A percentile compares a stretch with the other conserved stretches of the same genome.
Evolutionary conservation across 2,888 invertebrate genomes (phyloP).

Genomic region (Cryptophagus acutangulus): DNA sequence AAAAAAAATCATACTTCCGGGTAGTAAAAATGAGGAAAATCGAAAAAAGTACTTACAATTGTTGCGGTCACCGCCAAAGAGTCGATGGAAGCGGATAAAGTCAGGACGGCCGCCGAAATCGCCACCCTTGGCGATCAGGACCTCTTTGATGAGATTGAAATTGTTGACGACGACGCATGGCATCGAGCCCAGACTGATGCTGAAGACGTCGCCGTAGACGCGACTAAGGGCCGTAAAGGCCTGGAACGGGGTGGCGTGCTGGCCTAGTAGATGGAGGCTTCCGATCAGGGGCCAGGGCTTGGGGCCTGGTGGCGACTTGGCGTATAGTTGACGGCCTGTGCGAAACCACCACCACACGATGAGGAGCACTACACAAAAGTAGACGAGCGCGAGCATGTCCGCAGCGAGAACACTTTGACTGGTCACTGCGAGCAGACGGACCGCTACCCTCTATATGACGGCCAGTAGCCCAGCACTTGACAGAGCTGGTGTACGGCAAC

Average conservation of each 20-base stretch:
- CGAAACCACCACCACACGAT: conserved; percentile 33
- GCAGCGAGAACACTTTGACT: conserved; percentile 36
- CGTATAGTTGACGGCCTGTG: conserved; percentile 22
- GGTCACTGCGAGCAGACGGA: conserved; percentile 42
- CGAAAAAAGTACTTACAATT: conserved; percentile 66
- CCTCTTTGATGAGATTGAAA: conserved; percentile 66
- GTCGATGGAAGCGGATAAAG: conserved; percentile 72
- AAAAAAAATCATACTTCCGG: conserved; percentile 6
- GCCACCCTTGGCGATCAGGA: conserved; percentile 72
- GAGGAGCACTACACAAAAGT: conserved; percentile 40
- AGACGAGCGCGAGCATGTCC: conserved; percentile 44
- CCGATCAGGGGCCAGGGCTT: conserved; percentile 65
- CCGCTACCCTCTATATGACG: conserved; percentile 47
- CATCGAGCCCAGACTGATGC: conserved; percentile 61
- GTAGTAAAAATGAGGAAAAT: neutral
- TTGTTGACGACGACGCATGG: conserved; percentile 73
- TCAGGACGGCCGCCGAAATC: conserved; percentile 80
- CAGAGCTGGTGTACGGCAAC: conserved; percentile 40
- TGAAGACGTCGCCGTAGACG: conserved; percentile 68
- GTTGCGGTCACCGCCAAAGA: conserved; percentile 80
- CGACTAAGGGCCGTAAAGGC: conserved; percentile 66
- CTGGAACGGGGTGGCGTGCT: conserved; percentile 63
- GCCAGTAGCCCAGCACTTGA: conserved; percentile 27
- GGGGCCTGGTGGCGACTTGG: conserved; percentile 60
- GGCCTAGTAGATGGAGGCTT: conserved; percentile 62